Percentiles rank a stretch among this genome's conserved stretches.
Evolutionary conservation across 1,140 invertebrate genomes (phyloP).

Genomic region (Drosophila fuyamai): DNA sequence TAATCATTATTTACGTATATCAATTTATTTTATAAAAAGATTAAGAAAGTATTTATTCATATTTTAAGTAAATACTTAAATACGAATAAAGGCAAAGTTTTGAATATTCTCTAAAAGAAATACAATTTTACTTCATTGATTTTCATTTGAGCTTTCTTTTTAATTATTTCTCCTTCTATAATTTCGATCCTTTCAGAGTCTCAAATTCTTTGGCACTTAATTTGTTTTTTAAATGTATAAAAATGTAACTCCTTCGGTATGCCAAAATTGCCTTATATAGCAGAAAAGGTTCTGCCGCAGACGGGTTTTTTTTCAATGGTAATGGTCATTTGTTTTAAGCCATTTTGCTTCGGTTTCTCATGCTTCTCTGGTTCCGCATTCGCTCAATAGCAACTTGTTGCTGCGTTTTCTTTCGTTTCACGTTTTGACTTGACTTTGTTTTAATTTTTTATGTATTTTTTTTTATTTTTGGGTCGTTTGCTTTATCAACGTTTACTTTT

Average conservation of each 20-base stretch:
- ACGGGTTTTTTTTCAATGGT: constrained; percentile 19
- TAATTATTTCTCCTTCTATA: not conserved
- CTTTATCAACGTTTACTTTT: constrained; percentile 47
- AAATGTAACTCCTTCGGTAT: constrained; percentile 6
- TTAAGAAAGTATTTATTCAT: no score
- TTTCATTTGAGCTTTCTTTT: not conserved
- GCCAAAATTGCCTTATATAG: constrained; percentile 18
- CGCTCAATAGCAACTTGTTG: constrained; percentile 49
- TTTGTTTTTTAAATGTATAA: not conserved
- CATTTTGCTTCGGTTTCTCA: constrained; percentile 19
- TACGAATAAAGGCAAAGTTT: no score
- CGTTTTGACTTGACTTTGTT: constrained; percentile 21
- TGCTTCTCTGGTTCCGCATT: constrained; percentile 38
- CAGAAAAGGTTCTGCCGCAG: constrained; percentile 11
- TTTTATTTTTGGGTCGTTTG: constrained; percentile 26
- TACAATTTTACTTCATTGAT: not conserved
- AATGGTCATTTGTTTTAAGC: constrained; percentile 17
- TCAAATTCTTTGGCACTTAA: not conserved
- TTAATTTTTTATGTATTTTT: not conserved
- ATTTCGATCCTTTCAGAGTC: not conserved
- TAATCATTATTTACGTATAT: no score
- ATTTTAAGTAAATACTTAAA: no score
- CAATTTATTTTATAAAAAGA: no score
- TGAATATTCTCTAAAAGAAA: no score
- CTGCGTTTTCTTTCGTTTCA: constrained; percentile 38